Base-by-base conservation (phyloP, 1,140 invertebrate species). In the Amyelois transitella region DNA sequence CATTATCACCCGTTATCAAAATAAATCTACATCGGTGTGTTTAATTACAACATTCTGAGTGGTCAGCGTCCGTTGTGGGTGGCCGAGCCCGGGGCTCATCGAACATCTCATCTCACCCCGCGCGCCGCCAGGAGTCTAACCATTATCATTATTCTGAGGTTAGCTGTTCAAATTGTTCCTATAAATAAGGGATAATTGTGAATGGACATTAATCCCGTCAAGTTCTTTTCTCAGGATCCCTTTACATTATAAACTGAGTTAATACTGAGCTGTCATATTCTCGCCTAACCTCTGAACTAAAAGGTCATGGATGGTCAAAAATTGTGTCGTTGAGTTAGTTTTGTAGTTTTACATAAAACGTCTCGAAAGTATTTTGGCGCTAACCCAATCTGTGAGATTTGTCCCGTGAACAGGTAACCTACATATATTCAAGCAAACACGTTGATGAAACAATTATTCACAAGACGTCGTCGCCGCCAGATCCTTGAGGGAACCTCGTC, bases 1-100 rank as follows among this genome's bases (percentile, higher is more conserved):
- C 47, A 45, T 55, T 66, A 62, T 66, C 62, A 50, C 20, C 24
- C 38, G 22, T 61, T 65, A 69, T 65, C 64, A 63, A 67, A 65
- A 70, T 63, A 70, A 62, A 70, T 70, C 60, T 53, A 60, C 44
- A 68, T 52, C 49, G 55, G 55, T 64, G 54, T 72, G 63, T 69
- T 72, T 73, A 70, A 73, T 73, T 69, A 67, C 62, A 65, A 62
- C 59, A 65, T 62, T 64, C 60, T 51, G 61, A 51, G 51, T 43
- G 52, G 62, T 43, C 51, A 43, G 55, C 58, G 47, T 24, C 58
- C 66, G 32, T 53, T 54, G 67, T 71, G 71, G 71, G 67, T 70
- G 71, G 64, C 61, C 68, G 54, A n/a, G 17, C 22, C 45, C 14
- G 52, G 55, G 60, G 62, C 67, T 45, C 47, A 52, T 45, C 61